A percentile compares a stretch with the other conserved stretches of the same genome.
Evolutionary conservation across 2,113 vertebrate species (phyloP).

Genomic region (Daboia siamensis): DNA sequence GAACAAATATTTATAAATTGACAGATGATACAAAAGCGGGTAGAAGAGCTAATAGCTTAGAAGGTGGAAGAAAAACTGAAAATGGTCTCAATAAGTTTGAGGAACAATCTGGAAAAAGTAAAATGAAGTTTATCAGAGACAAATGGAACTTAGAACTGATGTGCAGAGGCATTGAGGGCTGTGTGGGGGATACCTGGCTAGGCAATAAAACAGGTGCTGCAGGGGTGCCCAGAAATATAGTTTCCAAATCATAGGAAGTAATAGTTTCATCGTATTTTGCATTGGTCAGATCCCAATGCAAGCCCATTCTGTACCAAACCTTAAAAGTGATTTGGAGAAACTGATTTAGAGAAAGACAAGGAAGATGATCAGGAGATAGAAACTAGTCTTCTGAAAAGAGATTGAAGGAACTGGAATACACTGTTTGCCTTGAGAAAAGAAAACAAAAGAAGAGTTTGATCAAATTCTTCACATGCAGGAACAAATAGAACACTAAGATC

Average conservation of each 20-base stretch:
- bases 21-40: background rate
- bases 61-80: background rate
- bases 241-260: background rate
- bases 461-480: too few species aligned
- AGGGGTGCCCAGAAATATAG: background rate
- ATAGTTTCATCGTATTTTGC: background rate
- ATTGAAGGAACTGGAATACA: too few species aligned
- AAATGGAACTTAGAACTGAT: background rate
- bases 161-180: background rate
- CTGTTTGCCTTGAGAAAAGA: too few species aligned
- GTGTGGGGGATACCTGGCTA: background rate
- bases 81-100: background rate
- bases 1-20: background rate
- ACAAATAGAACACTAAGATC: too few species aligned
- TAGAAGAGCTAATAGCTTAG: background rate
- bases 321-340: too few species aligned
- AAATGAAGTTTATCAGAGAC: background rate
- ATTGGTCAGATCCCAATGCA: background rate
- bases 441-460: too few species aligned
- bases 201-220: background rate
- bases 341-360: too few species aligned
- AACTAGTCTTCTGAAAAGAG: too few species aligned
- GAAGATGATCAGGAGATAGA: too few species aligned
- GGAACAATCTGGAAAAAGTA: background rate
- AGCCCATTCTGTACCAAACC: background rate